Evolutionary conservation across 2,113 vertebrate species (phyloP), one percentile per base, ranked within the genome.

Genomic region (Sylvietta virens): DNA sequence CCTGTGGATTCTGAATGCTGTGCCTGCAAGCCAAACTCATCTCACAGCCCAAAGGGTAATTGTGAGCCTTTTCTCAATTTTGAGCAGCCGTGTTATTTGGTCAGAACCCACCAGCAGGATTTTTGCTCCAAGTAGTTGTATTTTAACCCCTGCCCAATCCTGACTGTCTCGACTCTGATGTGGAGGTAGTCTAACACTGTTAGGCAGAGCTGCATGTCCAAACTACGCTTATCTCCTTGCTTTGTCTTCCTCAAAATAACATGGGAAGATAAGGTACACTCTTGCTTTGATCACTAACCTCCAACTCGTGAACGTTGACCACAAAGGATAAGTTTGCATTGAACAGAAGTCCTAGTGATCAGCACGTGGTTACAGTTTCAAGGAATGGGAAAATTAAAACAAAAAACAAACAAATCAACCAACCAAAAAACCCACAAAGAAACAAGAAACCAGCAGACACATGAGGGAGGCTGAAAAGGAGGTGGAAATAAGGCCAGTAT

Each of bases 181-280:
- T 82, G 47, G 81, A 94, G 79, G 83, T 65, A 35, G 42, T 40
- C 70, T 85, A 74, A 85, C 51, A 92, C 61, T 86, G 91, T 91
- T 81, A 84, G 81, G 71, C 77, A 82, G 61, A 95, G 71, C 67
- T 86, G 54, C 86, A 31, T 74, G 86, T 88, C 95, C 94, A 91
- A 89, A 92, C 81, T 76, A 15, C 5, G n/a, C 96, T 95, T 97
- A 97, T 97, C 97, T 96, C 73, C 66, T 94, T 74, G 65, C 92
- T 97, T 97, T 97, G 96, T 97, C 93, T 97, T 94, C 93, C 90
- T 94, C 92, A 90, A 95, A 97, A 93, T 81, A 95, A 91, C 91
- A 64, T 27, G 50, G 80, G 73, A 90, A 85, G 96, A 96, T 96
- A 97, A 97, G 83, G 86, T 39, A 91, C 14, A 11, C 64, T 90